A percentile compares a stretch with the other conserved stretches of the same genome.
Evolutionary conservation across 2,113 vertebrate genomes (phyloP).

Genomic region (Theropithecus gelada): DNA sequence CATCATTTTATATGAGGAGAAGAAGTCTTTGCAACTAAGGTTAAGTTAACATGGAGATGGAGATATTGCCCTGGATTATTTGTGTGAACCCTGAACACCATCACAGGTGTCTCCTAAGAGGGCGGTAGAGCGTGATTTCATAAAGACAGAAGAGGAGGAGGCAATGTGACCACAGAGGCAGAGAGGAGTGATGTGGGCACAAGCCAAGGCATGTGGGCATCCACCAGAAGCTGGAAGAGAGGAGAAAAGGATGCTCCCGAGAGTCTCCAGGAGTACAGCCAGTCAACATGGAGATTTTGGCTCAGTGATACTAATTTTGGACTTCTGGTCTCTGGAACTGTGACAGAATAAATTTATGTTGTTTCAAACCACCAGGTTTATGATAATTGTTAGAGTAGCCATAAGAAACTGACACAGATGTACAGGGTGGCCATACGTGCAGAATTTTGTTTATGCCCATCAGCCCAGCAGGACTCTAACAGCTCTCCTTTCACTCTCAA

Average conservation of each 20-base stretch:
- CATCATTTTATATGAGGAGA: background rate
- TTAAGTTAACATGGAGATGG: background rate
- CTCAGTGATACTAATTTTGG: background rate
- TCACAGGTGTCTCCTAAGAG: background rate
- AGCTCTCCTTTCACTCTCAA: background rate
- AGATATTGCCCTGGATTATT: background rate
- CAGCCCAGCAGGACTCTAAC: background rate
- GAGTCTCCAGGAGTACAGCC: background rate
- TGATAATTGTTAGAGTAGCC: background rate
- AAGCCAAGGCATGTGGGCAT: background rate
- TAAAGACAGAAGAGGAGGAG: background rate
- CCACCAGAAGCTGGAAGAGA: background rate
- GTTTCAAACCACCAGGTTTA: background rate
- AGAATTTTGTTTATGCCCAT: background rate
- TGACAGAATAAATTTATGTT: background rate
- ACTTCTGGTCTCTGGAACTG: background rate
- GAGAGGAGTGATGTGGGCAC: background rate
- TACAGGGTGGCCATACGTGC: rapidly evolving
- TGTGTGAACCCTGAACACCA: background rate
- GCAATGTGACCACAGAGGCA: background rate
- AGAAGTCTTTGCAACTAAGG: background rate
- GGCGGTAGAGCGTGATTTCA: background rate
- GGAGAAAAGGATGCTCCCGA: background rate
- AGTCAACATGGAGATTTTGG: rapidly evolving
- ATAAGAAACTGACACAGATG: background rate